Evolutionary conservation across 2,888 invertebrate species (phyloP).

Genomic region (Bellardia pandia): DNA sequence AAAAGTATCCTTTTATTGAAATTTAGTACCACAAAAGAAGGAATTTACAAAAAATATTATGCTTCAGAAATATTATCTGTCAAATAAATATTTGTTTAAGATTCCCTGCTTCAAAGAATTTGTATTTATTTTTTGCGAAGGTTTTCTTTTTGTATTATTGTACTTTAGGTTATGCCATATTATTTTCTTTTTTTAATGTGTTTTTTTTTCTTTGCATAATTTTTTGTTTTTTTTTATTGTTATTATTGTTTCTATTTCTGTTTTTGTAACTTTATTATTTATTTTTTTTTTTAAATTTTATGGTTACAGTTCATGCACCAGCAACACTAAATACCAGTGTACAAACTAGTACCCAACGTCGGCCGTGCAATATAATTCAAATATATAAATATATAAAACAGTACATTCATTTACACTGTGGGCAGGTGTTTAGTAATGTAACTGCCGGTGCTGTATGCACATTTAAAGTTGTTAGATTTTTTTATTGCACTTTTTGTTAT

Average conservation of each 20-base stretch:
- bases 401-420: conserved; percentile 30
- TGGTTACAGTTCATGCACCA: conserved; percentile 73
- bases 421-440: conserved; percentile 63
- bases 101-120: background rate
- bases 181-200: conserved; percentile 40
- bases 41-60: no score
- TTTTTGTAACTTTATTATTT: conserved; percentile 64
- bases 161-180: conserved; percentile 33
- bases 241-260: conserved; percentile 46
- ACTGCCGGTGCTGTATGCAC: conserved; percentile 49
- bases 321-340: conserved; percentile 70
- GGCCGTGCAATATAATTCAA: conserved; percentile 51
- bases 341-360: conserved; percentile 56
- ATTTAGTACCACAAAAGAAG: no score
- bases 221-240: background rate
- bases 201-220: conserved; percentile 29
- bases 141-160: conserved; percentile 29
- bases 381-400: conserved; percentile 10
- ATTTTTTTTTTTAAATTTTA: conserved; percentile 59
- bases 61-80: no score
- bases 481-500: conserved; percentile 2
- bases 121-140: background rate
- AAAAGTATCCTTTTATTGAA: no score
- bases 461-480: conserved; percentile 36
- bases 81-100: background rate